Evolutionary conservation across 2,888 invertebrate genomes (phyloP).

Genomic region (Parasteatoda lunata): DNA sequence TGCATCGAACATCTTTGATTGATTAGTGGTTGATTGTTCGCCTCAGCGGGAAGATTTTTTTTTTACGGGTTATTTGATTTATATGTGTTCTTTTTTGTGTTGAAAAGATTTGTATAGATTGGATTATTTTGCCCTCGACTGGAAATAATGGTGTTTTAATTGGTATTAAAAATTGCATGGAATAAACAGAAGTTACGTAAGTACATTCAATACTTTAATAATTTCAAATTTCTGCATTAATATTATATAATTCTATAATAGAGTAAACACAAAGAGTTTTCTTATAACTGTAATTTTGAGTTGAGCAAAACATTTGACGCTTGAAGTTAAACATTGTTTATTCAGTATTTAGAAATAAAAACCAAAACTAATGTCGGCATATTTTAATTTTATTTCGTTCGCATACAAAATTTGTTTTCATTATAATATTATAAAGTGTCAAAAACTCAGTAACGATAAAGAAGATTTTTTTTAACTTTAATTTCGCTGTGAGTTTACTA

Average conservation of each 20-base stretch:
- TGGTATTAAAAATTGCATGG: background rate
- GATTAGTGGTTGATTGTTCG: conserved; percentile 28
- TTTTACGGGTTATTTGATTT: background rate
- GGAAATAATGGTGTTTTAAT: background rate
- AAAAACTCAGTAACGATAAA: no score
- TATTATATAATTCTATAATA: background rate
- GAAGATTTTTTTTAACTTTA: no score
- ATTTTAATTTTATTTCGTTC: no score
- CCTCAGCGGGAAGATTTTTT: conserved; percentile 5
- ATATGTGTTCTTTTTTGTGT: background rate
- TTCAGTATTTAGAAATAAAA: no score
- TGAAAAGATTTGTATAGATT: background rate
- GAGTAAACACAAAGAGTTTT: no score
- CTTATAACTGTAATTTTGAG: no score
- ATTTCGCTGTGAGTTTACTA: no score
- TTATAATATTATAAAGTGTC: no score
- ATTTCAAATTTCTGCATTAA: background rate
- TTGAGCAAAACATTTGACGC: no score
- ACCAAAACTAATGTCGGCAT: no score
- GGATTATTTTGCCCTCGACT: background rate
- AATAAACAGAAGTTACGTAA: background rate
- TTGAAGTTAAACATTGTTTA: no score
- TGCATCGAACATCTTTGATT: conserved; percentile 43
- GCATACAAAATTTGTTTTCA: no score
- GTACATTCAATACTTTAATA: background rate